Evolutionary conservation across 1,140 invertebrate species (phyloP), one percentile per base, ranked within the genome.

Genomic region (Diorhabda sublineata): DNA sequence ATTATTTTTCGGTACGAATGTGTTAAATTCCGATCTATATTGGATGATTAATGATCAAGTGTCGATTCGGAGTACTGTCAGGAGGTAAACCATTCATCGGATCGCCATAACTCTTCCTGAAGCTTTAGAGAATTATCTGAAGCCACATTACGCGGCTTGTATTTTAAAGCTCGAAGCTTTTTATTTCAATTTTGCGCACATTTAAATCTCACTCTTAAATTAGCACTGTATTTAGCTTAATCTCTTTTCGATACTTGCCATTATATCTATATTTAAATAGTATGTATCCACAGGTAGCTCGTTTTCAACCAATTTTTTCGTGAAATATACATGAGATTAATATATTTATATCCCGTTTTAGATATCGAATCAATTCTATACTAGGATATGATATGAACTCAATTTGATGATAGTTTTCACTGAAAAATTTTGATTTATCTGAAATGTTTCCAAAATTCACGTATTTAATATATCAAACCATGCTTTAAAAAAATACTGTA

Each of bases 101-200:
- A 73, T 71, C 68, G 69, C 70, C 67, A 69, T 74, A 74, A 74
- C 68, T 74, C 72, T 73, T 71, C 70, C 59, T 68, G 66, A 65
- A 71, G 70, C 69, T 71, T 71, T 71, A 71, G 67, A 69, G 70
- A 64, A 68, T 73, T 71, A 73, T 73, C 68, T 67, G 63, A 57
- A 69, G 67, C 67, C 65, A 58, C 68, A 69, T 72, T 69, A 69
- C 72, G 72, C 62, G 74, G 75, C 70, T 76, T 73, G 73, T 74
- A 69, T 73, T 75, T 72, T 69, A 77, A 77, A 76, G 71, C 75
- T 72, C 42, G 64, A 70, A 68, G 75, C 69, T 75, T 77, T 77
- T 77, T 77, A 76, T 77, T 77, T 77, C 76, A 77, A 77, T 77
- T 77, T 76, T 73, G 74, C 66, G 68, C 75, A 75, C 76, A 74